Percentiles rank a stretch among this genome's conserved stretches.
phyloP scores from a whole-genome alignment of 2,113 vertebrate species.

The Suricata suricatta region DNA sequence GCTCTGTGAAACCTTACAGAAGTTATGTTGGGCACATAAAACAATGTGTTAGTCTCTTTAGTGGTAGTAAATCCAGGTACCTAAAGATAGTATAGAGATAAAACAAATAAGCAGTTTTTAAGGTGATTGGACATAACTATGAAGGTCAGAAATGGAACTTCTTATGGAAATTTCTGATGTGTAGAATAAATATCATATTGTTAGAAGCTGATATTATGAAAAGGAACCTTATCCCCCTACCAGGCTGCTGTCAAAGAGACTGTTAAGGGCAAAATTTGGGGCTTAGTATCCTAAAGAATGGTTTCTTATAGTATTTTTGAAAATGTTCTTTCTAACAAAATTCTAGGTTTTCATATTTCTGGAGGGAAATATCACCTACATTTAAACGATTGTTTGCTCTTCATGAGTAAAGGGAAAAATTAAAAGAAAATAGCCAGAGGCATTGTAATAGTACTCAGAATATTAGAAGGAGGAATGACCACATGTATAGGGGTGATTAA shows the following conservation, averaged over 20 bases:
- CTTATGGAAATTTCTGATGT: neutral
- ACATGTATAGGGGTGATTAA: slow-evolving; percentile 67
- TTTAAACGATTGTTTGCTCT: slow-evolving; percentile 64
- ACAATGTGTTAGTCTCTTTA: neutral
- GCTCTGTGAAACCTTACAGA: neutral
- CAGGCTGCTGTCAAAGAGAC: neutral
- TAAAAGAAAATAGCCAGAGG: slow-evolving; percentile 76
- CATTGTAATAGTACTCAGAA: slow-evolving; percentile 78
- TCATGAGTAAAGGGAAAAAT: slow-evolving; percentile 69
- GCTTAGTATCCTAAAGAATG: neutral
- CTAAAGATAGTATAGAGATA: neutral
- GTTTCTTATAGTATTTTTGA: neutral
- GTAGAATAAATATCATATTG: neutral
- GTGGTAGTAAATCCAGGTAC: neutral
- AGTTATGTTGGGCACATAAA: neutral
- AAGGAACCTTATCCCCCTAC: neutral
- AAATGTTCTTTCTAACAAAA: slow-evolving; percentile 66
- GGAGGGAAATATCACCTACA: slow-evolving; percentile 36
- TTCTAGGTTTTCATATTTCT: slow-evolving; percentile 49
- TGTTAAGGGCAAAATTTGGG: neutral
- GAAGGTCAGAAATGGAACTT: neutral
- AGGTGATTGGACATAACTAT: neutral
- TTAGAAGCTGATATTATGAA: neutral
- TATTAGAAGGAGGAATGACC: slow-evolving; percentile 74
- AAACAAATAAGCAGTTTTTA: neutral